phyloP scores from a whole-genome alignment of 2,888 invertebrate species.

The Diloba caeruleocephala region DNA sequence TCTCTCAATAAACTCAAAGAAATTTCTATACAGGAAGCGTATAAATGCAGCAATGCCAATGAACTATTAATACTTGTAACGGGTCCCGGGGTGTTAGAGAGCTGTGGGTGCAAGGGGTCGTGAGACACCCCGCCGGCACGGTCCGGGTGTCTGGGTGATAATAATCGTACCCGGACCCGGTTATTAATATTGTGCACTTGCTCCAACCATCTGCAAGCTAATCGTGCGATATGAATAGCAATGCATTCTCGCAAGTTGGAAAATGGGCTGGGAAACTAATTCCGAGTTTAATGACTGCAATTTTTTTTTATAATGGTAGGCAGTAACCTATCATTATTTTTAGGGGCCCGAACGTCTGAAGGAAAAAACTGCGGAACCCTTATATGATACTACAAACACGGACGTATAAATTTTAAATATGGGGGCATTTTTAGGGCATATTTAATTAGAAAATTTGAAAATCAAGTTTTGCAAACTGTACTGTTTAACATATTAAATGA shows the following conservation, averaged over 20 bases:
- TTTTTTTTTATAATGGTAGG: neutral
- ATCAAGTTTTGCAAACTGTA: too few relatives aligned
- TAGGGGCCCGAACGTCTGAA: too few relatives aligned
- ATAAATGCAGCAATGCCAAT: slow-evolving; percentile 16
- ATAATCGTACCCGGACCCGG: slow-evolving; percentile 29
- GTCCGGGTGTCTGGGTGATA: slow-evolving; percentile 7
- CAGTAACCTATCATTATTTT: too few relatives aligned
- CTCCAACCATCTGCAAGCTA: slow-evolving; percentile 15
- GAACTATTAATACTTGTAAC: slow-evolving; percentile 1
- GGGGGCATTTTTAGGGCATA: too few relatives aligned
- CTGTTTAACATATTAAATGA: too few relatives aligned
- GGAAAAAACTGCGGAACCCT: too few relatives aligned
- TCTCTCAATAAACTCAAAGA: too few relatives aligned
- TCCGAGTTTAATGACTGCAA: slow-evolving; percentile 23
- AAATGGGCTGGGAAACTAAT: slow-evolving; percentile 7
- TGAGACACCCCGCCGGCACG: neutral
- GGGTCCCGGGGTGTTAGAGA: neutral
- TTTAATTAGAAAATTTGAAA: too few relatives aligned
- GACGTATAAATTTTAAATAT: too few relatives aligned
- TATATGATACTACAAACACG: too few relatives aligned
- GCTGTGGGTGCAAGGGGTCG: neutral
- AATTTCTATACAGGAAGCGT: neutral
- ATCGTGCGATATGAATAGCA: slow-evolving; percentile 14
- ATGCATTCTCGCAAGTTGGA: neutral
- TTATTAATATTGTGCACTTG: slow-evolving; percentile 45